Conservation (phyloP, 2,888 invertebrate species). For the Morpho helenor region DNA sequence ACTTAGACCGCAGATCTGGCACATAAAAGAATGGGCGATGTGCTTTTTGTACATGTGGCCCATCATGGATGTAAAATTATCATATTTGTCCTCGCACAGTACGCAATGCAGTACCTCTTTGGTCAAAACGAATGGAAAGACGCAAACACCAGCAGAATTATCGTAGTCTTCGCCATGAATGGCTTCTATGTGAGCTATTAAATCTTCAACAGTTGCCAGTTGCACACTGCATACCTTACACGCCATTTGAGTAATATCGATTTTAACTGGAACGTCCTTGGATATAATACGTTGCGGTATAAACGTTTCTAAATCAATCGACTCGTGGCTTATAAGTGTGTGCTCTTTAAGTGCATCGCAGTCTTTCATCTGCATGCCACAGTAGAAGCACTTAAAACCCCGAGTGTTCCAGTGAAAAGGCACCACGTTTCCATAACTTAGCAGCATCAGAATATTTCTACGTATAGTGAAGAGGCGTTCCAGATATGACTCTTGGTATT, state of each 20-base stretch:
- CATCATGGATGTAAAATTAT: slow-evolving; percentile 51
- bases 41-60: slow-evolving; percentile 59
- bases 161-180: slow-evolving; percentile 47
- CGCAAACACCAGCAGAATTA: slow-evolving; percentile 37
- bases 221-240: slow-evolving; percentile 45
- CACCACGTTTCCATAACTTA: slow-evolving; percentile 48
- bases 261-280: slow-evolving; percentile 58
- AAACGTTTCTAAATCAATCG: slow-evolving; percentile 40
- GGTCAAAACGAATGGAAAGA: slow-evolving; percentile 51
- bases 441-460: slow-evolving; percentile 46
- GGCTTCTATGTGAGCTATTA: slow-evolving; percentile 43
- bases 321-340: slow-evolving; percentile 38
- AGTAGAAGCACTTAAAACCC: slow-evolving; percentile 59
- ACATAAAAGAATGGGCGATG: slow-evolving; percentile 47
- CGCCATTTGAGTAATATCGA: slow-evolving; percentile 46
- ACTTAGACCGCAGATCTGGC: slow-evolving; percentile 55
- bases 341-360: slow-evolving; percentile 47
- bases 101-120: slow-evolving; percentile 47
- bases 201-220: slow-evolving; percentile 39
- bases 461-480: slow-evolving; percentile 46
- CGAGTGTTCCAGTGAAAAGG: slow-evolving; percentile 61
- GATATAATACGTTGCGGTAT: slow-evolving; percentile 46
- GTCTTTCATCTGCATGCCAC: slow-evolving; percentile 48
- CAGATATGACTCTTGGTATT: slow-evolving; percentile 36
- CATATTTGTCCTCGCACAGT: slow-evolving; percentile 43